Base-by-base conservation (phyloP, 2,113 vertebrate genomes). In the Acrocephalus kingi region DNA sequence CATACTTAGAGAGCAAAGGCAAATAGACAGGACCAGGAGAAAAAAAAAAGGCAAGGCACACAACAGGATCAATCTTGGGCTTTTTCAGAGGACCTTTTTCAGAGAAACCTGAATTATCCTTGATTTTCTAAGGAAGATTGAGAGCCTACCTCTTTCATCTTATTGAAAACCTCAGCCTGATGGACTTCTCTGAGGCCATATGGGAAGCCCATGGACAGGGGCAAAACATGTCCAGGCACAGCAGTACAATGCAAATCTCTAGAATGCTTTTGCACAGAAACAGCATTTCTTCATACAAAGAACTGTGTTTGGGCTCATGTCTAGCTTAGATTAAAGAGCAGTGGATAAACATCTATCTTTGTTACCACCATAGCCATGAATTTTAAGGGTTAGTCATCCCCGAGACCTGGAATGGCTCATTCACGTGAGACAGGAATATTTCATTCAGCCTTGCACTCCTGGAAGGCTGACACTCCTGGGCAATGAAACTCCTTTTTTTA, bases 311-410 rank as follows among this genome's bases (percentile, higher is more conserved):
- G 43, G 69, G 48, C 41, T 91, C 55, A 93, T 21, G 16, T 73
- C 89, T 93, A 76, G 28, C 66, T 92, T 79, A 95, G 93, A 94
- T 83, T 84, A 89, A 92, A 87, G 68, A 95, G 59, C 5, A 2
- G 82, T 46, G 45, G 52, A 64, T 86, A 93, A 80, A 88, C 69
- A 96, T 94, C 93, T 89, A 77, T 91, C 81, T 89, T 86, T 75
- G 77, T 95, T 96, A 92, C 83, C 54, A 92, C 63, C 55, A 90
- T 72, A 83, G 63, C 79, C 59, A 93, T 95, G 92, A 88, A 85
- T 91, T 85, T 89, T 93, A 96, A 93, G 73, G 86, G 73, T 94
- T 91, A 51, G 71, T 83, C 90, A 92, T 87, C 81, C 81, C 74
- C 27, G 17, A 77, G 73, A 93, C 91, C 84, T 63, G 51, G 76